Evolutionary conservation across 1,140 invertebrate species (phyloP), one percentile per base, ranked within the genome.

Genomic region (Nixonia krombeini): DNA sequence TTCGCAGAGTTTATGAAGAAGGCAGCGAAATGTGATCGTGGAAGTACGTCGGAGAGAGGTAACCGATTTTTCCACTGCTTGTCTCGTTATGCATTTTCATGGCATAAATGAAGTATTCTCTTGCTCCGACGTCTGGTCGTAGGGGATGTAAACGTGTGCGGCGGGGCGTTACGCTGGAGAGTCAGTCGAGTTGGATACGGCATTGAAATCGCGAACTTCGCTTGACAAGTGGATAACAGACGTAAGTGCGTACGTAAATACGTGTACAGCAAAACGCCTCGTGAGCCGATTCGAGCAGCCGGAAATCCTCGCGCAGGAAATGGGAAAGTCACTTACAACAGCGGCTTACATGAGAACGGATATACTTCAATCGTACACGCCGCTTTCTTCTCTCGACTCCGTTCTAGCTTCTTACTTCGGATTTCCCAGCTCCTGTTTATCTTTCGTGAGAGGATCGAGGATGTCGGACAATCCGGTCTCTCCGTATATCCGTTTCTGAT

Each of bases 191-290:
- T 50, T 7, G 12, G 28, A 17, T 10, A 64, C 41, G 31, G 21
- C 26, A 45, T 51, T 25, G 17, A 35, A 53, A 40, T 50, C 55
- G 15, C 23, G 38, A 49, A 66, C 50, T 66, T 38, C 8, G 15
- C 31, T 50, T 37, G 42, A 50, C 50, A 38, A 35, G 12, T n/a
- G 63, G 45, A 59, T 59, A 50, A 50, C 53, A 37, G 28, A 42
- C 15, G 28, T 53, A 58, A 52, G 42, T 52, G 44, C 50, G 51
- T 51, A 17, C 5, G 17, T 38, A 63, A 55, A 51, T 53, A 38
- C 51, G 40, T 16, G 15, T 29, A 13, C 31, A 13, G 42, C 16
- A 21, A 52, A 50, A 13, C 29, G 42, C 56, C 29, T 9, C 5
- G 6, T 28, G n/a, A 26, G 16, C 17, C 42, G 29, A 56, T 40